Evolutionary conservation across 2,888 invertebrate species (phyloP).

Genomic region (Polymixis lichenea): DNA sequence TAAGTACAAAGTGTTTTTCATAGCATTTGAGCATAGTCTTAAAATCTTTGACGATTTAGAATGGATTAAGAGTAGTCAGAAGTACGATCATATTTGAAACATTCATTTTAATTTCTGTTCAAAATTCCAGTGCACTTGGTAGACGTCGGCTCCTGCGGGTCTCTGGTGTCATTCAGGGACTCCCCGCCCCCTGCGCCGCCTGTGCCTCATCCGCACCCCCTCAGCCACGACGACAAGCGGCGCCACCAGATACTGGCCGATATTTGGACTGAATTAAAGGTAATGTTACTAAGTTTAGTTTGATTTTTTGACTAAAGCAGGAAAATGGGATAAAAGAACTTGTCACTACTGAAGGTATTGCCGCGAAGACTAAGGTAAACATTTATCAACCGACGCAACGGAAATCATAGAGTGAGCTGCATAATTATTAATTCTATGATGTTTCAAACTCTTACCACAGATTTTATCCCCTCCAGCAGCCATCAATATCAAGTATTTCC

Average conservation of each 20-base stretch:
- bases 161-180: slow-evolving; percentile 88
- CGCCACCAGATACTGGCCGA: slow-evolving; percentile 92
- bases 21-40: not conserved
- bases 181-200: slow-evolving; percentile 86
- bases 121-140: slow-evolving; percentile 83
- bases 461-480: not conserved
- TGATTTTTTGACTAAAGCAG: not conserved
- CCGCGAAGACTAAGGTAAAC: too few species aligned
- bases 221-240: slow-evolving; percentile 91
- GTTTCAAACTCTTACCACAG: not conserved
- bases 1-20: not conserved
- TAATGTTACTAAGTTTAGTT: slow-evolving; percentile 56
- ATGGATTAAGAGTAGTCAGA: not conserved
- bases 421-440: too few species aligned
- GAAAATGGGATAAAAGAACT: not conserved
- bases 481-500: not conserved
- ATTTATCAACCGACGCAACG: too few species aligned
- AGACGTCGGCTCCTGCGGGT: slow-evolving; percentile 87
- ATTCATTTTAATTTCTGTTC: not conserved
- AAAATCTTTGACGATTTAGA: not conserved
- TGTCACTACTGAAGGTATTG: too few species aligned
- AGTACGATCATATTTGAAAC: not conserved
- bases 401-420: too few species aligned
- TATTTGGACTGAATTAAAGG: slow-evolving; percentile 92
- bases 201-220: slow-evolving; percentile 87